Percentiles rank a stretch among this genome's conserved stretches.
Conservation (phyloP, 2,797 vertebrate genomes). For the Helarctos malayanus region DNA sequence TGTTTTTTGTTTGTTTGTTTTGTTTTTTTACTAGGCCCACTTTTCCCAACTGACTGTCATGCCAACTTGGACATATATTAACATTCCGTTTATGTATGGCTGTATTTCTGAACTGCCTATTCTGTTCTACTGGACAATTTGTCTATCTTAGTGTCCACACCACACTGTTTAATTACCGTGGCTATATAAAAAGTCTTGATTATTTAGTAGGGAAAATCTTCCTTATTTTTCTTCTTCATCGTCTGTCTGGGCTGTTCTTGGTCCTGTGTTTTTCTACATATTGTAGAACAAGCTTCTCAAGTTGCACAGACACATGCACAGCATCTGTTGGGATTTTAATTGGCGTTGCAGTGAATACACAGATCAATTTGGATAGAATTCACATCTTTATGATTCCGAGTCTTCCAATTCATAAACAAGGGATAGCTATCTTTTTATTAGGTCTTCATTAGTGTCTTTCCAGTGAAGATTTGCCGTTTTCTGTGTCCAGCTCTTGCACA, state of each 20-base stretch:
- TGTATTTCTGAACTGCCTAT: background rate
- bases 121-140: background rate
- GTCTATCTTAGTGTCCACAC: background rate
- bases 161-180: background rate
- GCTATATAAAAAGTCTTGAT: background rate
- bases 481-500: background rate
- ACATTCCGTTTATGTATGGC: background rate
- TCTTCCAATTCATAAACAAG: background rate
- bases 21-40: background rate
- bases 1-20: no score
- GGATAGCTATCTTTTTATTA: background rate
- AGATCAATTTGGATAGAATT: background rate
- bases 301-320: background rate
- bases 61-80: background rate
- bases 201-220: background rate
- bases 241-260: background rate
- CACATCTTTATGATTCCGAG: background rate
- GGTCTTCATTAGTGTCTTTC: background rate
- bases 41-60: background rate
- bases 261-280: background rate
- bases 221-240: constrained; percentile 15
- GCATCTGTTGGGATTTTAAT: background rate
- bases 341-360: background rate
- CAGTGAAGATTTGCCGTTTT: background rate
- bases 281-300: background rate